Conservation (phyloP, 2,113 vertebrate genomes). For the Trinectes maculatus region DNA sequence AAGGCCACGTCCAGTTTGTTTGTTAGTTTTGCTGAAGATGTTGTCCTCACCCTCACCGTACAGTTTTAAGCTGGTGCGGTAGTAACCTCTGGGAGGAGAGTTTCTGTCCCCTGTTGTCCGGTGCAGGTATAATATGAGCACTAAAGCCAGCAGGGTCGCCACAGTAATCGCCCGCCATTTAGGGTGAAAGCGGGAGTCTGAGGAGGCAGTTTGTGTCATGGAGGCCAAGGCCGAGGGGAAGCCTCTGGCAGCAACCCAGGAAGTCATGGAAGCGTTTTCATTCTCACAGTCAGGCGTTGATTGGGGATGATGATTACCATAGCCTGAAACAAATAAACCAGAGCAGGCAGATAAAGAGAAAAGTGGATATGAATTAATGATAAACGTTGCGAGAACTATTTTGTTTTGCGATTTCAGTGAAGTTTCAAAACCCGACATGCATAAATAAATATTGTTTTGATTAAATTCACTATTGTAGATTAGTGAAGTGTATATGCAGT, state of each 20-base stretch:
- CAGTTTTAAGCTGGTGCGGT: slow-evolving; percentile 61
- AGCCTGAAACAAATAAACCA: slow-evolving; percentile 32
- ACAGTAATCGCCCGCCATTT: slow-evolving; percentile 89
- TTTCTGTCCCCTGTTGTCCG: slow-evolving; percentile 61
- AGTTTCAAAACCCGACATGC: too few relatives aligned
- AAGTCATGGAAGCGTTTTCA: slow-evolving; percentile 85
- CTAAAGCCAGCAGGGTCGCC: slow-evolving; percentile 68
- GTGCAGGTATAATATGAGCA: slow-evolving; percentile 85
- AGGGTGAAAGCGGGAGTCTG: slow-evolving; percentile 88
- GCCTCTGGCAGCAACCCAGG: slow-evolving; percentile 83
- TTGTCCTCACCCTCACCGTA: background rate
- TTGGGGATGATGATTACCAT: slow-evolving; percentile 26
- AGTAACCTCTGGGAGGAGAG: background rate
- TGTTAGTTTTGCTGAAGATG: slow-evolving; percentile 5
- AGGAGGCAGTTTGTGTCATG: slow-evolving; percentile 83
- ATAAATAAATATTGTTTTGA: too few relatives aligned
- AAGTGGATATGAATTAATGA: too few relatives aligned
- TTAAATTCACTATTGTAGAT: too few relatives aligned
- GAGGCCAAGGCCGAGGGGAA: slow-evolving; percentile 85
- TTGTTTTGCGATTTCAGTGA: too few relatives aligned
- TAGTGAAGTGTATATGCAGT: too few relatives aligned
- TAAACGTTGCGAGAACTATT: too few relatives aligned
- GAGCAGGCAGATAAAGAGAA: background rate
- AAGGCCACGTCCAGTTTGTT: background rate
- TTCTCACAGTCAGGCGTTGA: slow-evolving; percentile 80